phyloP scores from a whole-genome alignment of 2,888 invertebrate species.

The Tenthredo livida region DNA sequence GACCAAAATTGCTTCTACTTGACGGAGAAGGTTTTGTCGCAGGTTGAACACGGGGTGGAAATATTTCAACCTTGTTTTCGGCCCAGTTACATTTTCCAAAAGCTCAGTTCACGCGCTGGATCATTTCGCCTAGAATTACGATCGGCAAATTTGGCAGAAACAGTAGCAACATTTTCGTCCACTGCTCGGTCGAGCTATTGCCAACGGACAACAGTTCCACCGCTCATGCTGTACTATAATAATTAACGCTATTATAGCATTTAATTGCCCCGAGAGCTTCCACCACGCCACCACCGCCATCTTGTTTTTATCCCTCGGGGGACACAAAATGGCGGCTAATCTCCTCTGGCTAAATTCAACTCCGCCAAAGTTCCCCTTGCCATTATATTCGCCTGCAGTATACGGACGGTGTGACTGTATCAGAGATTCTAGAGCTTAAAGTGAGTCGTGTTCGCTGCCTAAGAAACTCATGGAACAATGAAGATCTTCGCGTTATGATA shows the following conservation, averaged over 20 bases:
- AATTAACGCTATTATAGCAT: constrained; percentile 72
- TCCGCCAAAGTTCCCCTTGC: constrained; percentile 51
- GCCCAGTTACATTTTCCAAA: background rate
- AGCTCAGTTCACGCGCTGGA: background rate
- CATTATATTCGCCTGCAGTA: background rate
- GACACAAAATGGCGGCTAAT: constrained; percentile 60
- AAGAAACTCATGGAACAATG: constrained; percentile 47
- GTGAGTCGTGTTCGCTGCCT: constrained; percentile 20
- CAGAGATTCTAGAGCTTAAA: constrained; percentile 9
- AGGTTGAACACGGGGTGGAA: background rate
- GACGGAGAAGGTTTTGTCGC: constrained; percentile 61
- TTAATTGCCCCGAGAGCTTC: constrained; percentile 69
- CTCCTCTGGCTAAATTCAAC: constrained; percentile 54
- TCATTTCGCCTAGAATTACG: background rate
- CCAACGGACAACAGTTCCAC: constrained; percentile 65
- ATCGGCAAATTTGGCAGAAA: background rate
- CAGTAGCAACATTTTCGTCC: background rate
- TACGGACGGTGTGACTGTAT: constrained; percentile 14
- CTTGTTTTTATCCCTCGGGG: constrained; percentile 65
- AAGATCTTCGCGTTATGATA: constrained; percentile 49
- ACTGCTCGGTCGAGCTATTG: background rate
- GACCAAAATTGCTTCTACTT: constrained; percentile 68
- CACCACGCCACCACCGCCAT: constrained; percentile 65
- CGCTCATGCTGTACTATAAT: constrained; percentile 63
- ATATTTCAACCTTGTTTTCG: background rate